Evolutionary conservation across 2,797 vertebrate species (phyloP).

Genomic region (Eulemur albifrons): DNA sequence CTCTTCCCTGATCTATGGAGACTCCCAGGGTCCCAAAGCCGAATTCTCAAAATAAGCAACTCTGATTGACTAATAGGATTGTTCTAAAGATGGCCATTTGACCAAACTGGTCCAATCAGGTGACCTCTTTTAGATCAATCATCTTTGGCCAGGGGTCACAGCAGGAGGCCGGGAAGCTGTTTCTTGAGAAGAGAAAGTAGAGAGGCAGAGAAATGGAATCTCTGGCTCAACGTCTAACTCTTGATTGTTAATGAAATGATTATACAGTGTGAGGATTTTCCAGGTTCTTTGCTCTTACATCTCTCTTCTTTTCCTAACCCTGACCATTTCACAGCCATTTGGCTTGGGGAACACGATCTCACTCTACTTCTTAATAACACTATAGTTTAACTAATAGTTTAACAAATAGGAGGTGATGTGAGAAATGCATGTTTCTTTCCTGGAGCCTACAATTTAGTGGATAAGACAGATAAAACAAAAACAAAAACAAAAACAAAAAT

Average conservation of each 20-base stretch:
- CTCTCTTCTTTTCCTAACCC: neutral
- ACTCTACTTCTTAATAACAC: conserved; percentile 31
- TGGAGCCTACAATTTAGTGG: conserved; percentile 50
- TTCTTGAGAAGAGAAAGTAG: neutral
- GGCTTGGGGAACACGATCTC: neutral
- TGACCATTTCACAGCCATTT: neutral
- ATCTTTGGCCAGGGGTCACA: neutral
- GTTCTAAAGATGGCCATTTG: neutral
- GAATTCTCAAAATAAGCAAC: neutral
- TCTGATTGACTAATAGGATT: neutral
- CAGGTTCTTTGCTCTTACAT: neutral
- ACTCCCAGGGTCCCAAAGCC: neutral
- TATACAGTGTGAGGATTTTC: neutral
- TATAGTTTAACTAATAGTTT: conserved; percentile 30
- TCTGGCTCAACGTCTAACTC: neutral
- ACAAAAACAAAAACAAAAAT: neutral
- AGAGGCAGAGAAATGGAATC: neutral
- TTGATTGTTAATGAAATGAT: neutral
- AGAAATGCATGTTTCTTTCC: conserved; percentile 22
- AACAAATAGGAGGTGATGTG: neutral
- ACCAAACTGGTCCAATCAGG: neutral
- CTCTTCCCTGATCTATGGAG: neutral
- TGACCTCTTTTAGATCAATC: neutral
- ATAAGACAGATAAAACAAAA: neutral
- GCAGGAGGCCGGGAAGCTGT: neutral